Base-by-base conservation (phyloP, 2,888 invertebrate species). In the Eubasilissa splendida region DNA sequence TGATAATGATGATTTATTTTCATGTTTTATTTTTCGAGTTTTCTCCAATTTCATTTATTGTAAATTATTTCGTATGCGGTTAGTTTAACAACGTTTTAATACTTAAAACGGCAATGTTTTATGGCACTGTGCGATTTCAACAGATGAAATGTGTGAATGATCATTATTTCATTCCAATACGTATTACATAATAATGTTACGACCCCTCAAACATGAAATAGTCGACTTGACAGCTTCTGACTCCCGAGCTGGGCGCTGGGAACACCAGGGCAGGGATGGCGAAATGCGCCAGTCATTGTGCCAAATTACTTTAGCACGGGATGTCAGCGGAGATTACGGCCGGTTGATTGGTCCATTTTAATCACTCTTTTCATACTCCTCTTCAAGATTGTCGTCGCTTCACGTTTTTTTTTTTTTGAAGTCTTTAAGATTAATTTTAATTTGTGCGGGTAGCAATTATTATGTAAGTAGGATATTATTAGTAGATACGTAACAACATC, bases 251-350 rank as follows among this genome's bases (percentile, higher is more conserved):
- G 10, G 66, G 5, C 50, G n/a, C 52, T 8, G n/a, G 50, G 68
- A 68, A 50, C 52, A n/a, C 8, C 68, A 53, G 10, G 70, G 70
- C 70, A 54, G 70, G 31, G 31, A 8, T 11, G 33, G 70, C 53
- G 53, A n/a, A 68, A 9, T 5, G 14, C 42, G 70, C 70, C 52
- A 70, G 70, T 70, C 70, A 70, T 54, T n/a, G 70, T 10, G 70
- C 70, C 31, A 54, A 70, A 70, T 70, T 70, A 70, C 70, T 70
- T 70, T 70, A 31, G 70, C 70, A 53, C 22, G 31, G 22, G 68
- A 12, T 31, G 63, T 7, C 42, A 22, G 42, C 42, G 66, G 68
- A 68, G 68, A 68, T 52, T 66, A 42, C 66, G n/a, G 42, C 66
- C 7, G 22, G 22, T 50, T 50, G 66, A 66, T 33, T 14, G 68